Evolutionary conservation across 92 coral and sea anemone genomes (phyloP).

Genomic region (Phenganax marumi): DNA sequence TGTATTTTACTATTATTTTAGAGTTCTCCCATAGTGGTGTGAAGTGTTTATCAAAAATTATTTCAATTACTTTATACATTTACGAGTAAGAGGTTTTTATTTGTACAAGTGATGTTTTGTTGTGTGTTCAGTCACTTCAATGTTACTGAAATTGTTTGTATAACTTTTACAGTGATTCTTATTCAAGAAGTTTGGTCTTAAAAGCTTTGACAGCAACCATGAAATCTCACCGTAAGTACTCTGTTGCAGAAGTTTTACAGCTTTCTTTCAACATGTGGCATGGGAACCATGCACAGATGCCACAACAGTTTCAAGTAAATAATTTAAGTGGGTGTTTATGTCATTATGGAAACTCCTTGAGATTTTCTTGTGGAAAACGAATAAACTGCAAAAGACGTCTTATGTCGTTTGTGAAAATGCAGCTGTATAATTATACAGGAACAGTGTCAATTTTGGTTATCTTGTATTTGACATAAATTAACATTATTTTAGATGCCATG

Average conservation of each 20-base stretch:
- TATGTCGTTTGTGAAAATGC: too few species aligned
- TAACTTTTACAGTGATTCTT: neutral
- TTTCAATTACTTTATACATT: conserved; percentile 2
- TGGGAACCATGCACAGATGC: too few species aligned
- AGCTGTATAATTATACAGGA: too few species aligned
- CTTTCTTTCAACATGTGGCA: too few species aligned
- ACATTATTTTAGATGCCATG: too few species aligned
- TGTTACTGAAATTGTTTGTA: neutral
- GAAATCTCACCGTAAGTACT: neutral
- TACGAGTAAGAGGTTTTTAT: conserved; percentile 13
- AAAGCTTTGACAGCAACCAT: neutral
- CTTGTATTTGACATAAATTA: too few species aligned
- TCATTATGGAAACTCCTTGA: too few species aligned
- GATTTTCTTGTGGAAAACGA: too few species aligned
- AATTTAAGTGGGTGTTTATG: too few species aligned
- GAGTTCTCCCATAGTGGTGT: conserved; percentile 8
- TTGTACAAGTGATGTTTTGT: neutral
- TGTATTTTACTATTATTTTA: neutral
- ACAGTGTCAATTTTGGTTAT: too few species aligned
- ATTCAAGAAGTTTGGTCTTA: neutral
- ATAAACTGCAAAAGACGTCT: too few species aligned
- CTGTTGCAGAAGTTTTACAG: neutral
- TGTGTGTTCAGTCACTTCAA: neutral
- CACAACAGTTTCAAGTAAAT: too few species aligned
- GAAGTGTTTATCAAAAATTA: conserved; percentile 8